phyloP scores from a whole-genome alignment of 92 coral and sea anemone species.

The Bergia sp. region DNA sequence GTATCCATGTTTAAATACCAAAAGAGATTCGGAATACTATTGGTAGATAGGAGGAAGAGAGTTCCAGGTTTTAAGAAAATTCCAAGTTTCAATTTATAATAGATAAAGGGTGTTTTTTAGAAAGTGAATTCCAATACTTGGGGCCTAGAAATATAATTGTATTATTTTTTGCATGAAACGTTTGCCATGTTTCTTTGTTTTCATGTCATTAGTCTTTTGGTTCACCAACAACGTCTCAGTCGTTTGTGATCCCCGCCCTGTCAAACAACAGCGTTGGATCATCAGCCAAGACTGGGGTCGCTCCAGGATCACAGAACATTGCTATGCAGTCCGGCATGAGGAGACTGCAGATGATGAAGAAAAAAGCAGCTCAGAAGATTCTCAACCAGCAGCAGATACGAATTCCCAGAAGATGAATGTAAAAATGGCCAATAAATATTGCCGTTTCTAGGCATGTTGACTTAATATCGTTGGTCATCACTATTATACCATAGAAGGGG shows the following conservation, averaged over 20 bases:
- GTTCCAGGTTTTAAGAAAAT: no score
- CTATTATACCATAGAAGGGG: no score
- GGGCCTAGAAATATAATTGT: no score
- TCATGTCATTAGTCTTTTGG: constrained; percentile 64
- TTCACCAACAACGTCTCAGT: constrained; percentile 77
- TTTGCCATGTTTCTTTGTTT: background rate
- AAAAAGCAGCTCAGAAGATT: constrained; percentile 93
- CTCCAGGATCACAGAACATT: constrained; percentile 73
- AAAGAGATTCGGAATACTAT: no score
- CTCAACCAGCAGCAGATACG: constrained; percentile 88
- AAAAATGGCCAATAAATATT: background rate
- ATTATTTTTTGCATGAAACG: no score
- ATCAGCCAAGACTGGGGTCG: constrained; percentile 54
- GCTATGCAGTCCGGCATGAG: constrained; percentile 95
- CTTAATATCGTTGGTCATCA: no score
- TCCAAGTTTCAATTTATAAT: no score
- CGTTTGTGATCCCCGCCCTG: constrained; percentile 93
- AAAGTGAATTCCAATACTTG: no score
- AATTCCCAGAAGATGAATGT: constrained; percentile 71
- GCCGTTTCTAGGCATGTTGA: no score
- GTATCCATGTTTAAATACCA: no score
- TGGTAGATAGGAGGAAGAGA: no score
- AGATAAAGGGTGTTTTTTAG: no score
- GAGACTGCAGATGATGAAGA: constrained; percentile 95
- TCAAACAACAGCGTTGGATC: constrained; percentile 48